Base-by-base conservation (phyloP, 2,113 vertebrate species). In the Phalacrocorax pelagicus region DNA sequence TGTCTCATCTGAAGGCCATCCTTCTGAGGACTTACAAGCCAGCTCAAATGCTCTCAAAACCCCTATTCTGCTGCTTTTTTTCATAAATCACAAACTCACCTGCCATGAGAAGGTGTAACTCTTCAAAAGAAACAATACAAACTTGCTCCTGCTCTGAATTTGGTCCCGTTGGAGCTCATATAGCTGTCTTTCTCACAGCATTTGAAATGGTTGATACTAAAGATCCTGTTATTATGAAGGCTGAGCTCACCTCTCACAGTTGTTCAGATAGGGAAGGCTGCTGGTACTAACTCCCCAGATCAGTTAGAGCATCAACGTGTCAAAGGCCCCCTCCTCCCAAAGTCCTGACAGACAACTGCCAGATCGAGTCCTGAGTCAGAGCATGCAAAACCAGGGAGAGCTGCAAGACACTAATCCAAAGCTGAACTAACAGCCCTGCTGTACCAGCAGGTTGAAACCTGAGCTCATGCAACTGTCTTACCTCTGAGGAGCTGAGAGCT, bases 21-120 rank as follows among this genome's bases (percentile, higher is more conserved):
- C 75, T 86, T 81, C 89, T 26, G 62, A 90, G 55, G 81, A 75
- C 47, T 94, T 92, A 91, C 34, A 85, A 93, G 94, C 51, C 66
- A 92, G n/a, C 84, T 74, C 81, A 95, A 90, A 83, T 19, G 51
- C 66, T 85, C 67, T 88, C 62, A 62, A 52, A 92, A 90, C 5
- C 24, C 15, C 47, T 30, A 3, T 16, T 80, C 84, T 47, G 27
- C 62, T 80, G 62, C 15, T 3, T 46, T 75, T 62, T 82, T 81
- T 42, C 30, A 52, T 61, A 5, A 88, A 97, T 47, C 46, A 47
- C 46, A 81, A 90, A 92, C 82, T 86, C 71, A 93, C 62, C 74
- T 57, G 62, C 62, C 55, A 46, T 32, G 59, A 88, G 72, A 77
- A 90, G 74, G 67, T 81, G 74, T 55, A 96, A 86, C 42, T 91